Evolutionary conservation across 2,797 vertebrate species (phyloP).

Genomic region (Enteromius anoplus): DNA sequence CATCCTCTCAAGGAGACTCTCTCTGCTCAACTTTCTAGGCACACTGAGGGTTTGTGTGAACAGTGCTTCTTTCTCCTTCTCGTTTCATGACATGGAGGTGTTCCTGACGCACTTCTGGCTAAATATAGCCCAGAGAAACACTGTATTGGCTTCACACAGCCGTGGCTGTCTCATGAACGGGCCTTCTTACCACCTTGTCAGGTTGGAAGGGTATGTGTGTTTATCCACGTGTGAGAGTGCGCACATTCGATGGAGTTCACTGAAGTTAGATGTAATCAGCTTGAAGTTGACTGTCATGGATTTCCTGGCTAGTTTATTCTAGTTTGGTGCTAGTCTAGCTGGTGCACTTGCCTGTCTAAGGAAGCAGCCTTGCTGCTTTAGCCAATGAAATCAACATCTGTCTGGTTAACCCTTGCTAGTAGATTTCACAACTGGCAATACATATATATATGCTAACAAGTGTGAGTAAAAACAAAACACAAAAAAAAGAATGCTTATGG

Average conservation of each 20-base stretch:
- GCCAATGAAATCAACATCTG: neutral
- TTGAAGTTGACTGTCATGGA: neutral
- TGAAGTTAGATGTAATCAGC: slow-evolving; percentile 17
- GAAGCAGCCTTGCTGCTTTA: neutral
- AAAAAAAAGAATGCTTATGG: neutral
- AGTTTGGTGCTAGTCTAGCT: neutral
- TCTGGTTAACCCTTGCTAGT: neutral
- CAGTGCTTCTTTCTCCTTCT: neutral
- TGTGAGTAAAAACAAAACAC: no score
- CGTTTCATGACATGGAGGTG: slow-evolving; percentile 18
- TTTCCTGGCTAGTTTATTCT: neutral
- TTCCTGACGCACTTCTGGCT: slow-evolving; percentile 37
- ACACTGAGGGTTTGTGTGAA: slow-evolving; percentile 26
- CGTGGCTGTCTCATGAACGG: slow-evolving; percentile 26
- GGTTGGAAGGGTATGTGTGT: slow-evolving; percentile 26
- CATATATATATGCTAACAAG: no score
- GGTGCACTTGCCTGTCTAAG: no score
- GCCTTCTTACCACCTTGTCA: slow-evolving; percentile 43
- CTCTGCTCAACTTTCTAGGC: neutral
- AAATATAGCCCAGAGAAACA: slow-evolving; percentile 39
- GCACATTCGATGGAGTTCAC: neutral
- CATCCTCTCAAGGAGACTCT: slow-evolving; percentile 6
- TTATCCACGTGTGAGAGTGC: slow-evolving; percentile 32
- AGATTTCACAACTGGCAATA: neutral
- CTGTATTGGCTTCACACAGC: slow-evolving; percentile 26